Evolutionary conservation across 2,888 invertebrate species (phyloP).

Genomic region (Villa cingulata): DNA sequence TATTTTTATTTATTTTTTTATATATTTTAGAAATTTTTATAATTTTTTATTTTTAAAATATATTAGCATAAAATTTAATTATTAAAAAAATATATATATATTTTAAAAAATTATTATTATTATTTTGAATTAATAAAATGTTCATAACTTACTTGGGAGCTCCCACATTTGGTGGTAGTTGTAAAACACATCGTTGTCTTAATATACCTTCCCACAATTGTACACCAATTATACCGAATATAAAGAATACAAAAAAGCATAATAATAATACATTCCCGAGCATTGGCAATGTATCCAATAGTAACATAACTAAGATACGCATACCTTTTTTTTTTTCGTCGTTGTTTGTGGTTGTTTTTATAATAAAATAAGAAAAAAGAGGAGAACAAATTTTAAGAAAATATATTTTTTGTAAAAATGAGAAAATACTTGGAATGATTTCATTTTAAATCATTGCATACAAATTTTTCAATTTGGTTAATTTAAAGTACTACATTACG

Average conservation of each 20-base stretch:
- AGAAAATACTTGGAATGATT: too few species aligned
- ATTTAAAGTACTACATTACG: too few species aligned
- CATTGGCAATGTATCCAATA: slow-evolving; percentile 98
- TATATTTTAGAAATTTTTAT: neutral
- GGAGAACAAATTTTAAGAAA: too few species aligned
- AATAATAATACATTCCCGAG: slow-evolving; percentile 94
- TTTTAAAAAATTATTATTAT: slow-evolving; percentile 6
- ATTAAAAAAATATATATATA: neutral
- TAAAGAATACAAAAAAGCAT: slow-evolving; percentile 99
- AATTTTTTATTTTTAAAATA: neutral
- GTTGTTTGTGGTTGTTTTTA: too few species aligned
- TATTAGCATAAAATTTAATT: too few species aligned
- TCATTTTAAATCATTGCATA: too few species aligned
- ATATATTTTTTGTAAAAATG: too few species aligned
- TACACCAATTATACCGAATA: slow-evolving; percentile 98
- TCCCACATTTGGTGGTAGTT: slow-evolving; percentile 53
- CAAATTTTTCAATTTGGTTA: too few species aligned
- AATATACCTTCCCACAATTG: slow-evolving; percentile 98
- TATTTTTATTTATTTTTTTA: slow-evolving; percentile 12
- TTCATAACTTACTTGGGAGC: slow-evolving; percentile 62
- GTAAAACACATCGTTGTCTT: slow-evolving; percentile 81
- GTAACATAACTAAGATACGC: slow-evolving; percentile 95
- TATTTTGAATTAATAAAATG: slow-evolving; percentile 7
- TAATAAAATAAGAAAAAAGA: too few species aligned
- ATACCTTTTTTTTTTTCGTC: slow-evolving; percentile 79